A percentile compares a stretch with the other conserved stretches of the same genome.
Conservation (phyloP, 2,888 invertebrate species). For the Drosophila setosimentum region DNA sequence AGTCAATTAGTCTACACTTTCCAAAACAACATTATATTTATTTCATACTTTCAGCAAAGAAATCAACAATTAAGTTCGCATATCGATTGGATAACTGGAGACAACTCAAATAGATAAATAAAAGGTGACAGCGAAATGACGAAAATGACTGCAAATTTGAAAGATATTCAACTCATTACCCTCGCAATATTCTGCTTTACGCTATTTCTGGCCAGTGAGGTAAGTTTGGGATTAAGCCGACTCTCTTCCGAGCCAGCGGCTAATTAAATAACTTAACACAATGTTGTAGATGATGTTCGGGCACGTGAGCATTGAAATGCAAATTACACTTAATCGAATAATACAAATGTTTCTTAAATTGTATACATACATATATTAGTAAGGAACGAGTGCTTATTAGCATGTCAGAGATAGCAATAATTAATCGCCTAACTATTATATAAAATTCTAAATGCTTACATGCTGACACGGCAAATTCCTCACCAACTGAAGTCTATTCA, state of each 20-base stretch:
- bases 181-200: conserved; percentile 66
- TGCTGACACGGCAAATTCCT: conserved; percentile 2
- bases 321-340: conserved; percentile 56
- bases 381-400: conserved; percentile 53
- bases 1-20: conserved; percentile 66
- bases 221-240: conserved; percentile 47
- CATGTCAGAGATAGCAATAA: conserved; percentile 45
- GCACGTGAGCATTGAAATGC: conserved; percentile 70
- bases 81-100: conserved; percentile 37
- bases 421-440: conserved; percentile 55
- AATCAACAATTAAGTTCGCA: conserved; percentile 10
- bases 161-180: conserved; percentile 55
- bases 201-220: conserved; percentile 70
- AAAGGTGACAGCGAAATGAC: conserved; percentile 25
- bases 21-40: conserved; percentile 37
- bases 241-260: conserved; percentile 10
- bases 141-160: conserved; percentile 50
- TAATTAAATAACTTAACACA: conserved; percentile 16
- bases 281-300: conserved; percentile 21
- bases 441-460: conserved; percentile 6
- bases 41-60: conserved; percentile 64
- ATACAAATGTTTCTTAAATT: conserved; percentile 44
- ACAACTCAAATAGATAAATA: conserved; percentile 7
- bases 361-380: conserved; percentile 8
- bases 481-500: neutral